phyloP scores from a whole-genome alignment of 2,888 invertebrate genomes.

The Acrocera orbiculus region DNA sequence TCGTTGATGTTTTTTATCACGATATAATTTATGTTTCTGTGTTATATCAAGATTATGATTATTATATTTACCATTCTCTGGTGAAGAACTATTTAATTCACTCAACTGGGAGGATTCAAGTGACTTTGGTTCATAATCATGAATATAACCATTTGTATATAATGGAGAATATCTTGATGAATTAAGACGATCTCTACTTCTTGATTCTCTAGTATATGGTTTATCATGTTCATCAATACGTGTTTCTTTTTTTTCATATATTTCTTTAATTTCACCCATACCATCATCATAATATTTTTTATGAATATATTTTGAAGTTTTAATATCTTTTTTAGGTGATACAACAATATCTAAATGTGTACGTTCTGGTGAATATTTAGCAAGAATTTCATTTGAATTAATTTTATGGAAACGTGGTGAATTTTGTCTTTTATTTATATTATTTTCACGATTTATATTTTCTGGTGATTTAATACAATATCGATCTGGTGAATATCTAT shows the following conservation, averaged over 20 bases:
- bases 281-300: slow-evolving; percentile 31
- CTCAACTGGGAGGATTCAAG: slow-evolving; percentile 45
- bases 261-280: slow-evolving; percentile 36
- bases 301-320: slow-evolving; percentile 23
- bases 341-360: slow-evolving; percentile 21
- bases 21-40: too few species aligned
- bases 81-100: slow-evolving; percentile 37
- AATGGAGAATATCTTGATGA: slow-evolving; percentile 10
- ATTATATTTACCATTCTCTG: slow-evolving; percentile 37
- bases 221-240: slow-evolving; percentile 29
- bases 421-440: too few species aligned
- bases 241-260: slow-evolving; percentile 31
- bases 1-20: slow-evolving; percentile 32
- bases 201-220: slow-evolving; percentile 28
- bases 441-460: slow-evolving; percentile 14
- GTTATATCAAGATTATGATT: slow-evolving; percentile 39
- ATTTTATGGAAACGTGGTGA: slow-evolving; percentile 21
- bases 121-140: slow-evolving; percentile 48
- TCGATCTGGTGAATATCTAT: slow-evolving; percentile 33
- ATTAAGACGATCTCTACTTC: slow-evolving; percentile 30
- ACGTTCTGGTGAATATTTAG: slow-evolving; percentile 23
- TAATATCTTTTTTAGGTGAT: slow-evolving; percentile 14
- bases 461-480: slow-evolving; percentile 32
- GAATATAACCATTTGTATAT: slow-evolving; percentile 12
- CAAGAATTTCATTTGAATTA: slow-evolving; percentile 19